A percentile compares a stretch with the other conserved stretches of the same genome.
Conservation (phyloP, 1,140 invertebrate species). For the Hycleus cichorii region DNA sequence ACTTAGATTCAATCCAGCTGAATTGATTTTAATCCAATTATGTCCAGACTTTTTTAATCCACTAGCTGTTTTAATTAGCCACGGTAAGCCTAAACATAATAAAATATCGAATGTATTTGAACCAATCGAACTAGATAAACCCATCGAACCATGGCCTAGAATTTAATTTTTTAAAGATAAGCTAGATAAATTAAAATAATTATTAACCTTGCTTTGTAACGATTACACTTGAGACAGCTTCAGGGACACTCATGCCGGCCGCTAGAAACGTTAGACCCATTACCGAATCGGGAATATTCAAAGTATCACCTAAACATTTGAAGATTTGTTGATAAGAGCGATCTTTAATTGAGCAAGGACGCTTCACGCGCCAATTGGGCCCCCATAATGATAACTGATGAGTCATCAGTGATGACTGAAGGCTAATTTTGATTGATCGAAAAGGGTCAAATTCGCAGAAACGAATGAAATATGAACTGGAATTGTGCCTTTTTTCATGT, state of each 20-base stretch:
- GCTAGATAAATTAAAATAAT: background rate
- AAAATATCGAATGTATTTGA: slow-evolving; percentile 85
- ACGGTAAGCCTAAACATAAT: slow-evolving; percentile 75
- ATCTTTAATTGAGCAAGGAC: too few relatives aligned
- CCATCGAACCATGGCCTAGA: slow-evolving; percentile 79
- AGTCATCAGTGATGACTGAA: too few relatives aligned
- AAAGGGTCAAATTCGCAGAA: too few relatives aligned
- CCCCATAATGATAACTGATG: too few relatives aligned
- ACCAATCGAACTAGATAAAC: slow-evolving; percentile 82
- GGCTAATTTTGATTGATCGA: too few relatives aligned
- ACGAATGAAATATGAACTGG: too few relatives aligned
- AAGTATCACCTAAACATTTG: slow-evolving; percentile 1
- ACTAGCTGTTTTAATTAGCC: slow-evolving; percentile 74
- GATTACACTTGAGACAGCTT: slow-evolving; percentile 54
- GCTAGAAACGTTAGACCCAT: slow-evolving; percentile 82
- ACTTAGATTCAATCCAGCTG: slow-evolving; percentile 70
- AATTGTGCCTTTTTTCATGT: too few relatives aligned
- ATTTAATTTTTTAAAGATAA: slow-evolving; percentile 2
- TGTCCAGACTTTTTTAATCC: slow-evolving; percentile 60
- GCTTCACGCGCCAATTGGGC: too few relatives aligned
- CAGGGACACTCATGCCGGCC: slow-evolving; percentile 78
- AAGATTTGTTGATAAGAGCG: too few relatives aligned
- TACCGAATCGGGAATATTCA: slow-evolving; percentile 59
- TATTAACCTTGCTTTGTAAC: slow-evolving; percentile 65
- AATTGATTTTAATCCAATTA: slow-evolving; percentile 70